These are phyloP conservation scores for Melangyna quadrimaculata DNA, from an alignment of 2,888 invertebrate genomes.

Conservation along the genomic window DNA sequence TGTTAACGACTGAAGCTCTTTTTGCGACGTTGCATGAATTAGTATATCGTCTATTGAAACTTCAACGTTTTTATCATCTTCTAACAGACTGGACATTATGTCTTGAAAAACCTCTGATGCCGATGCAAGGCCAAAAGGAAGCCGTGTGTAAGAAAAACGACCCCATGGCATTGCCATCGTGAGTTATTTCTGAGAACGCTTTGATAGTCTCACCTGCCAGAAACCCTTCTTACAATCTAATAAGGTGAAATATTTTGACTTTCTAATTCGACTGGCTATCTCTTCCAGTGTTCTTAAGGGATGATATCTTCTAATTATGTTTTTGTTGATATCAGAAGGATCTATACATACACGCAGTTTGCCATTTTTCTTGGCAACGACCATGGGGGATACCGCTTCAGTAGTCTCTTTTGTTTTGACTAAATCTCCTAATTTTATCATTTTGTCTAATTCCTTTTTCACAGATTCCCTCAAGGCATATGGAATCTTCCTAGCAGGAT, in stretches of 20 bases:
- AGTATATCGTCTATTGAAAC: too few relatives aligned
- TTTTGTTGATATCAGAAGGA: slow-evolving; percentile 20
- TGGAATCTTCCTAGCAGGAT: slow-evolving; percentile 32
- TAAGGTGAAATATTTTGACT: too few relatives aligned
- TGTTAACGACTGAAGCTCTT: too few relatives aligned
- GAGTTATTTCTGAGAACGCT: too few relatives aligned
- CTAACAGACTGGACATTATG: slow-evolving; percentile 1
- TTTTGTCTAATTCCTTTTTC: slow-evolving; percentile 19
- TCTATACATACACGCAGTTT: slow-evolving; percentile 4
- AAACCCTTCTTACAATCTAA: too few relatives aligned
- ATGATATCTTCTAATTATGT: slow-evolving; percentile 1
- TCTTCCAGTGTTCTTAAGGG: slow-evolving; percentile 9
- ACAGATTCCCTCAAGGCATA: not conserved
- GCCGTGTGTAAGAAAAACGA: not conserved
- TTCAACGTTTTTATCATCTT: not conserved
- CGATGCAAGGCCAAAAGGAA: too few relatives aligned
- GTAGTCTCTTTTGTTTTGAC: not conserved
- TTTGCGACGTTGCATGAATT: too few relatives aligned
- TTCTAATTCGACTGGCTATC: not conserved
- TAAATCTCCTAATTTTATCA: slow-evolving; percentile 8
- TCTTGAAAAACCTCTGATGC: too few relatives aligned
- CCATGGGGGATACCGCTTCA: not conserved
- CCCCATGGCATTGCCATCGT: not conserved
- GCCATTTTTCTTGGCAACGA: slow-evolving; percentile 2
- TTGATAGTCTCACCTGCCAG: slow-evolving; percentile 2